Base-by-base conservation (phyloP, 2,888 invertebrate genomes). In the Protonemura montana region DNA sequence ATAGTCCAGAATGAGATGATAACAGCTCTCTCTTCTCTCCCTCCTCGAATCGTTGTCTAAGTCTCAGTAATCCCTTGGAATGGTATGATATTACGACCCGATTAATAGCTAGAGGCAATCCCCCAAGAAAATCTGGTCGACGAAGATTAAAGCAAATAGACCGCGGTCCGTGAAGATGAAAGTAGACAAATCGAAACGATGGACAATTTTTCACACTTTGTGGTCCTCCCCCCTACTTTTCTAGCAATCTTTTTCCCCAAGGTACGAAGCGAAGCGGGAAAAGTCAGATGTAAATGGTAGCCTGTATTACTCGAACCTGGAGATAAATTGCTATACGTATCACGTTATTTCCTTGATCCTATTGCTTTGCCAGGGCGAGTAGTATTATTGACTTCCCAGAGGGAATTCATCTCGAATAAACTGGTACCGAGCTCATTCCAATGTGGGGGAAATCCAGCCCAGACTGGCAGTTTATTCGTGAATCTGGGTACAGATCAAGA, bases 311-410 rank as follows among this genome's bases (percentile, higher is more conserved):
- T 82, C 27, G 85, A 87, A 28, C 82, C 76, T 28, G 41, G 81
- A 84, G 76, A 87, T 85, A 87, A 85, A 85, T 87, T 82, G 87
- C 85, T 87, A 85, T 87, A 81, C 87, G 87, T 28, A 25, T 78
- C 80, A 80, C 86, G 85, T 86, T 86, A 83, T 81, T 77, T 85
- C 82, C 85, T 76, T 85, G 87, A 85, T 85, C 84, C 85, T 82
- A 87, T 87, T 87, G 87, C 76, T 85, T 42, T 21, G n/a, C 30
- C 59, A 28, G 76, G 82, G 59, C 59, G 59, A 59, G 78, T 78
- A 78, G 81, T 81, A 84, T 59, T 84, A 84, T 59, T 84, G 84
- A 76, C 30, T 84, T 76, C 84, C 84, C 59, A 84, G 59, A 76
- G 84, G 59, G 84, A 59, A 84, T 84, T 84, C 59, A 28, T 84